phyloP scores from a whole-genome alignment of 2,797 vertebrate genomes.

The Aphelocoma californica region DNA sequence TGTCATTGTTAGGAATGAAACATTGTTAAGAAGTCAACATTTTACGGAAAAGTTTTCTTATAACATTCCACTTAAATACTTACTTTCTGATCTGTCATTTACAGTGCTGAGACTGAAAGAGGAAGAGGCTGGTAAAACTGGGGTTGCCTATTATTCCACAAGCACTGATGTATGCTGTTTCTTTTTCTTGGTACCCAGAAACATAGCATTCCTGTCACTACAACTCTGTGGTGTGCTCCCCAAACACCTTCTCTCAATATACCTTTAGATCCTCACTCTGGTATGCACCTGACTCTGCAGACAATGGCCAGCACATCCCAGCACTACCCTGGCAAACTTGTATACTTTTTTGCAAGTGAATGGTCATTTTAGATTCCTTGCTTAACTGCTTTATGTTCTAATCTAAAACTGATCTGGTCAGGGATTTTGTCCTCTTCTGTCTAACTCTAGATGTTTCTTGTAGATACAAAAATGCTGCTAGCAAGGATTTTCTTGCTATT shows the following conservation, averaged over 20 bases:
- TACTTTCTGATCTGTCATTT: neutral
- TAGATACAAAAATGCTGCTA: too few species aligned
- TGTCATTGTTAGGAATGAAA: neutral
- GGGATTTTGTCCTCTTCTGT: neutral
- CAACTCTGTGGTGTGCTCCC: neutral
- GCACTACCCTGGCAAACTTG: neutral
- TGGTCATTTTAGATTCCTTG: neutral
- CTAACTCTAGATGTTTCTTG: neutral
- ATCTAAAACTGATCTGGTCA: neutral
- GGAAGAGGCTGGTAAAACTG: neutral
- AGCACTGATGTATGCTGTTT: neutral
- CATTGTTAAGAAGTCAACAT: neutral
- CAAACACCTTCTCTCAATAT: neutral
- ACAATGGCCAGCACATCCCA: neutral
- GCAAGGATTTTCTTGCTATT: too few species aligned
- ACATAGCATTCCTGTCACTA: neutral
- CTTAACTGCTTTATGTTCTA: neutral
- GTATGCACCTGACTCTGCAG: neutral
- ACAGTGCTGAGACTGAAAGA: neutral
- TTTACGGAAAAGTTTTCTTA: neutral
- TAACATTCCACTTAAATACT: neutral
- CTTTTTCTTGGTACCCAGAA: neutral
- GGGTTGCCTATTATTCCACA: neutral
- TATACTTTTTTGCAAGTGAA: neutral
- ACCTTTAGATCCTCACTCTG: neutral